phyloP scores from a whole-genome alignment of 2,113 vertebrate species.

The Excalfactoria chinensis region DNA sequence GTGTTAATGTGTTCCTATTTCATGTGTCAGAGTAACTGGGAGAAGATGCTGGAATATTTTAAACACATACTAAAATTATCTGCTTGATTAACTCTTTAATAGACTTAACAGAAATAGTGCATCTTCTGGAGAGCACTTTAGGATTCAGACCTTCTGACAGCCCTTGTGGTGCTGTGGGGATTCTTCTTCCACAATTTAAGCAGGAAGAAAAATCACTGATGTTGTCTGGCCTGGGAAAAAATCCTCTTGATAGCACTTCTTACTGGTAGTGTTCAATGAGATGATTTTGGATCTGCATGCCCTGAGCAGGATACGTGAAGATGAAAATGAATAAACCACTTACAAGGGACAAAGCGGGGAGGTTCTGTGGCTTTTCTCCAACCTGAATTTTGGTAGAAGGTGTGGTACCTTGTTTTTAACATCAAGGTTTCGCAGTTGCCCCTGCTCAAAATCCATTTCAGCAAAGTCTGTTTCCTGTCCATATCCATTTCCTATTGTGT shows the following conservation, averaged over 20 bases:
- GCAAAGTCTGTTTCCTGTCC: not conserved
- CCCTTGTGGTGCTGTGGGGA: not conserved
- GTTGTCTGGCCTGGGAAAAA: not conserved
- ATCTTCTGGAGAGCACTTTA: slow-evolving; percentile 6
- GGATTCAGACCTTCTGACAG: not conserved
- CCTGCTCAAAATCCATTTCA: not conserved
- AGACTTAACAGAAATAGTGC: not conserved
- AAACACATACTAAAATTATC: not conserved
- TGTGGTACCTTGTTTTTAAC: not conserved
- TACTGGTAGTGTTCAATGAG: not conserved
- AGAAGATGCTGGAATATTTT: slow-evolving; percentile 8
- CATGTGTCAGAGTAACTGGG: not conserved
- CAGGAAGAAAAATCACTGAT: not conserved
- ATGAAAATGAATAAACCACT: not conserved
- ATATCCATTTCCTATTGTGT: not conserved
- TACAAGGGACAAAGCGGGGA: not conserved
- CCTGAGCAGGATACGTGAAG: not conserved
- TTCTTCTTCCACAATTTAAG: not conserved
- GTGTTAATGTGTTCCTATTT: not conserved
- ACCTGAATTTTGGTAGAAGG: not conserved
- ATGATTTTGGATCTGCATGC: not conserved
- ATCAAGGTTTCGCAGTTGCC: not conserved
- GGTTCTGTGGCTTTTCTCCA: not conserved
- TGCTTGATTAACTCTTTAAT: not conserved
- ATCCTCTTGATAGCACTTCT: not conserved